Conservation (phyloP, 2,888 invertebrate genomes). For the Platycnemis pennipes region DNA sequence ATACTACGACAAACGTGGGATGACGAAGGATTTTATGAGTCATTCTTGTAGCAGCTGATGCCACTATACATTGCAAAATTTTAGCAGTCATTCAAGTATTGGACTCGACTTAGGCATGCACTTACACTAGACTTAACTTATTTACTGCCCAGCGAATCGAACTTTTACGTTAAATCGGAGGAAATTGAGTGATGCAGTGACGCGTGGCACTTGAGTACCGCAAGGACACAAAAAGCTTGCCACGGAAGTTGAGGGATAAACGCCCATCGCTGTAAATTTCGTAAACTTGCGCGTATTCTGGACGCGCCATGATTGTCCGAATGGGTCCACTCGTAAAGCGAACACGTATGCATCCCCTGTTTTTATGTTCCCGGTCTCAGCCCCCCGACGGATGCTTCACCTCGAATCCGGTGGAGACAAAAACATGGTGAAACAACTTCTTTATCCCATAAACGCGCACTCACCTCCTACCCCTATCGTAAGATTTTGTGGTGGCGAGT, state of each 20-base stretch:
- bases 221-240: background rate
- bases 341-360: background rate
- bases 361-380: background rate
- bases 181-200: background rate
- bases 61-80: too few species aligned
- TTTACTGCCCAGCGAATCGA: too few species aligned
- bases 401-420: background rate
- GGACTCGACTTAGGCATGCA: too few species aligned
- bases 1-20: too few species aligned
- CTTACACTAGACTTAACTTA: too few species aligned
- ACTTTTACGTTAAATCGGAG: too few species aligned
- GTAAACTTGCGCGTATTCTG: background rate
- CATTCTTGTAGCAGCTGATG: too few species aligned
- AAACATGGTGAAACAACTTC: conserved; percentile 46
- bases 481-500: conserved; percentile 40
- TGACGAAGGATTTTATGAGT: too few species aligned
- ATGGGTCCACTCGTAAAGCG: conserved; percentile 22
- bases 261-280: background rate
- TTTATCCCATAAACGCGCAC: conserved; percentile 48
- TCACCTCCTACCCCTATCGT: conserved; percentile 35
- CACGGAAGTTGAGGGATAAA: background rate
- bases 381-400: conserved; percentile 19
- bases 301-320: background rate
- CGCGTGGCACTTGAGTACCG: background rate
- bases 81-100: too few species aligned